These are phyloP conservation scores for Rhagium mordax DNA, from an alignment of 2,888 invertebrate genomes.

Conservation along the genomic window DNA sequence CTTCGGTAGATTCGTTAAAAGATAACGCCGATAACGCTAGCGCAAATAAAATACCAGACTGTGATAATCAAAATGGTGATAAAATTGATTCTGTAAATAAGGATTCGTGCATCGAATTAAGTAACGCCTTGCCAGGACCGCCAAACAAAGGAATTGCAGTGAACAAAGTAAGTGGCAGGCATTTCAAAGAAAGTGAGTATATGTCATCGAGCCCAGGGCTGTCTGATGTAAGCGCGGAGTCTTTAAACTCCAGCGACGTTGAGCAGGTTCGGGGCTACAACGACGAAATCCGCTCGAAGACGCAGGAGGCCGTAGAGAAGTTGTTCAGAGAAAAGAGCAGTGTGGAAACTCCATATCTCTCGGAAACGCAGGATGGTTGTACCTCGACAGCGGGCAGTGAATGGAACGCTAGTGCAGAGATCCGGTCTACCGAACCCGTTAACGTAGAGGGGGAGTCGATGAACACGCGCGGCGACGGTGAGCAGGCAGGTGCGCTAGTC, in stretches of 20 bases:
- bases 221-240: slow-evolving; percentile 66
- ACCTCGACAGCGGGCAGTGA: slow-evolving; percentile 50
- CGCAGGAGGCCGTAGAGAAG: slow-evolving; percentile 38
- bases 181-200: slow-evolving; percentile 46
- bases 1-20: slow-evolving; percentile 10
- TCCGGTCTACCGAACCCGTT: slow-evolving; percentile 66
- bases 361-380: slow-evolving; percentile 35
- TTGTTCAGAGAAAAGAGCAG: slow-evolving; percentile 35
- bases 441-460: slow-evolving; percentile 61
- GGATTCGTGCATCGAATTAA: slow-evolving; percentile 11
- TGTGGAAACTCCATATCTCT: slow-evolving; percentile 35
- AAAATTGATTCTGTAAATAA: slow-evolving; percentile 15
- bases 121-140: neutral
- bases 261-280: slow-evolving; percentile 48
- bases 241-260: slow-evolving; percentile 64
- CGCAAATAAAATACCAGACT: slow-evolving; percentile 30
- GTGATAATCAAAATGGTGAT: slow-evolving; percentile 43
- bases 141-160: slow-evolving; percentile 2
- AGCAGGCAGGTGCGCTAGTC: slow-evolving; percentile 67
- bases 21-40: slow-evolving; percentile 27
- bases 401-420: slow-evolving; percentile 61
- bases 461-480: slow-evolving; percentile 66
- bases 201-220: slow-evolving; percentile 63
- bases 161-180: neutral
- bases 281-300: slow-evolving; percentile 24